These are phyloP conservation scores for Hippoglossus stenolepis DNA, from an alignment of 2,113 vertebrate species.

Conservation along the genomic window DNA sequence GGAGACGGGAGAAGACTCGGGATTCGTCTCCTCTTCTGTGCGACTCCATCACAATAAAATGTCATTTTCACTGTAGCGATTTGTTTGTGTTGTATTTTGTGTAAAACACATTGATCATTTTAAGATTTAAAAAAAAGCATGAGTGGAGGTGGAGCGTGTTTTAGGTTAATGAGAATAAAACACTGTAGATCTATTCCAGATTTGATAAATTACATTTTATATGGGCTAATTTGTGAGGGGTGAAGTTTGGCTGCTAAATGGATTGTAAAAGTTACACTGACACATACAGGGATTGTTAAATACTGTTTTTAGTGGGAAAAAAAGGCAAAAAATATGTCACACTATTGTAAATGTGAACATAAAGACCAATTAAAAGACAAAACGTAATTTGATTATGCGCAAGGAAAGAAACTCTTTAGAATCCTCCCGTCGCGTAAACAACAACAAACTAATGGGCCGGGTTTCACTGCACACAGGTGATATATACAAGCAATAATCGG, in stretches of 20 bases:
- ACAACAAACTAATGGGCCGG: neutral
- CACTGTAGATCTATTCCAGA: no score
- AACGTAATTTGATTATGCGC: neutral
- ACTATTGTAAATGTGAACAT: no score
- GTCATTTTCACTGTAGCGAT: no score
- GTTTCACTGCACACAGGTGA: neutral
- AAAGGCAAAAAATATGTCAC: no score
- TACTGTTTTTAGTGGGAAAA: no score
- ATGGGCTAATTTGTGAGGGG: neutral
- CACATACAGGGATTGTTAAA: no score
- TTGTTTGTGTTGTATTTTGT: no score
- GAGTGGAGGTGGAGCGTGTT: no score
- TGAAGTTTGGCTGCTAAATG: neutral
- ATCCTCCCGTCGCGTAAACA: neutral
- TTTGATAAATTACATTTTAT: neutral
- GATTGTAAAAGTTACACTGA: neutral
- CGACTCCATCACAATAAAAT: conserved; percentile 61
- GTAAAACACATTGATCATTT: no score
- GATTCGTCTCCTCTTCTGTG: conserved; percentile 25
- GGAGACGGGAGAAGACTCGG: conserved; percentile 35
- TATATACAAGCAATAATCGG: neutral
- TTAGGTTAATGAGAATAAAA: no score
- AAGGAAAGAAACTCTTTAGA: neutral
- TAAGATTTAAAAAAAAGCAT: neutral
- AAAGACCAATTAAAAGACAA: no score